Base-by-base conservation (phyloP, 1,140 invertebrate genomes). In the Eueides isabella region DNA sequence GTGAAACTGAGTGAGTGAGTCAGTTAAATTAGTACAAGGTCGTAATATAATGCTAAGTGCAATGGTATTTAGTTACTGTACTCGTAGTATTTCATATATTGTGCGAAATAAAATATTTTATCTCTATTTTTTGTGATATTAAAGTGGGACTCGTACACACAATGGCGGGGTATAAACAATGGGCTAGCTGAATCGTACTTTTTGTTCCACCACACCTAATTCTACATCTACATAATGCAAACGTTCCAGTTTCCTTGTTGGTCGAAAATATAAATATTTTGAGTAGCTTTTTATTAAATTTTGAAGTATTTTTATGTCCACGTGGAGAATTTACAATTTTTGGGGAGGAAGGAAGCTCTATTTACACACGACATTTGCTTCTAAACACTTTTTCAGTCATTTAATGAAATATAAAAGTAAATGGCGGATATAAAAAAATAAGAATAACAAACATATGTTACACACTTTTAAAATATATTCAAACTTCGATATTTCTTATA, bases 151-250 rank as follows among this genome's bases (percentile, higher is more conserved):
- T 70, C 68, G 33, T 63, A 26, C n/a, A 67, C 30, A 76, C 41
- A 76, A 72, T 71, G 66, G 64, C 55, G 67, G n/a, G 29, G 61
- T 71, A 69, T 74, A 77, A 74, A 84, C 82, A 85, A 85, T 80
- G 62, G 79, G 28, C 71, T 65, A 76, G 75, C 76, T 85, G 83
- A 75, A 83, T 84, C 75, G 77, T 68, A 78, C 77, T 82, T 87
- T 81, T 87, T 86, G 80, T 85, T 85, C 75, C 61, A 80, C 77
- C 62, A 80, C 76, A 77, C 80, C 79, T 80, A 84, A 86, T 85
- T 83, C 74, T 82, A 72, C 69, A 76, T 76, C 74, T 72, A 80
- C 77, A 84, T 83, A 84, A 84, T 82, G 79, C 80, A 66, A 73
- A 63, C 65, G 75, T 74, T 72, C 75, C 75, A 77, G 73, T 75